Evolutionary conservation across 1,140 invertebrate species (phyloP), one percentile per base, ranked within the genome.

Genomic region (Oncopeltus fasciatus): DNA sequence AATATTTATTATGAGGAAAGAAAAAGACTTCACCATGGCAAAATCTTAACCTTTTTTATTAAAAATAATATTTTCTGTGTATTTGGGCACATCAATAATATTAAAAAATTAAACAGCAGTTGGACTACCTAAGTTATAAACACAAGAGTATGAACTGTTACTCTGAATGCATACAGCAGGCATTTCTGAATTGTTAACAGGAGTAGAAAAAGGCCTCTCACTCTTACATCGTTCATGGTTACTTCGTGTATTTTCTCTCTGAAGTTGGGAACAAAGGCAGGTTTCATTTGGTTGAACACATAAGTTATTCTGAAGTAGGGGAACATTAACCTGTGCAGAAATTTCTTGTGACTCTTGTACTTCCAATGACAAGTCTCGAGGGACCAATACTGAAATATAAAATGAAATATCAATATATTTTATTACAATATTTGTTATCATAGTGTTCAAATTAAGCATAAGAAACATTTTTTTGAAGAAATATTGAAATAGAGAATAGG

Each of bases 61-160:
- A n/a, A n/a, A n/a, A n/a, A n/a, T n/a, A n/a, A n/a, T n/a, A n/a
- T n/a, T n/a, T n/a, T n/a, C n/a, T n/a, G n/a, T n/a, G n/a, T n/a
- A n/a, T n/a, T n/a, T n/a, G n/a, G n/a, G n/a, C n/a, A n/a, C n/a
- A n/a, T n/a, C n/a, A n/a, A n/a, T n/a, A n/a, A n/a, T n/a, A n/a
- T n/a, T n/a, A n/a, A n/a, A n/a, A n/a, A n/a, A n/a, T 62, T 53
- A 62, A 57, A 62, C 53, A 14, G 18, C 46, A 27, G 61, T 62
- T 16, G 61, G 61, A 33, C 57, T 62, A 44, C 31, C 8, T 26
- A 14, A 20, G 46, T 18, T 27, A 44, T 62, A 62, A 14, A 62
- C 26, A 46, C 61, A 62, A 29, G 56, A 38, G 24, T 57, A 57
- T 27, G 61, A 62, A 43, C 46, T 62, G 26, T 62, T 53, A 27